Conservation (phyloP, 2,113 vertebrate genomes). For the Aptenodytes patagonicus region DNA sequence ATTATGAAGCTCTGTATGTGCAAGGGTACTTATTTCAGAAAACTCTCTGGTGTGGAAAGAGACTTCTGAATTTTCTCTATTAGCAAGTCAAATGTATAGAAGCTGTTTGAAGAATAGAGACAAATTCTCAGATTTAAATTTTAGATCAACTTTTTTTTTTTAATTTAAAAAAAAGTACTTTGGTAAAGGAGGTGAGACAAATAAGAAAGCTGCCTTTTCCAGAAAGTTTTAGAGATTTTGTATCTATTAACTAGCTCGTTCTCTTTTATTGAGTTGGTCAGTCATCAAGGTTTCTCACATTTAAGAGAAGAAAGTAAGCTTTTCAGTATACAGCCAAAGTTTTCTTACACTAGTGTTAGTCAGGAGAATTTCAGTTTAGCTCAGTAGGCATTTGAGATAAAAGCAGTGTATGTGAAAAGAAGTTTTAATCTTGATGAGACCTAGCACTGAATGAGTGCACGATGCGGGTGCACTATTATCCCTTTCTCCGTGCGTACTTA, state of each 20-base stretch:
- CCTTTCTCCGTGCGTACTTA: background rate
- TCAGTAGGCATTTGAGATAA: background rate
- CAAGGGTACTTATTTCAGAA: slow-evolving; percentile 20
- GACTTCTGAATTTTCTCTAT: background rate
- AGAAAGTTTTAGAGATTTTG: background rate
- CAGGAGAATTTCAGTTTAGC: background rate
- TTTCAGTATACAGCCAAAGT: background rate
- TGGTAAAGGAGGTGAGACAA: background rate
- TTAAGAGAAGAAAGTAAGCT: background rate
- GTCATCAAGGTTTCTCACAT: background rate
- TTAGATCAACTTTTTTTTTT: background rate
- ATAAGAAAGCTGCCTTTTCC: background rate
- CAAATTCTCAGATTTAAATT: background rate
- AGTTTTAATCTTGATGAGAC: background rate
- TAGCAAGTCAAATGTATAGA: background rate
- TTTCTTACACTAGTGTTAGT: background rate
- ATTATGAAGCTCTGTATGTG: background rate
- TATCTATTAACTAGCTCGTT: background rate
- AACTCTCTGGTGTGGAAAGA: background rate
- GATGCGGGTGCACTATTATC: background rate
- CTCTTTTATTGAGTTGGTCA: background rate
- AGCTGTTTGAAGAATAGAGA: background rate
- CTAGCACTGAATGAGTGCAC: background rate
- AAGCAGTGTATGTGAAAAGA: background rate
- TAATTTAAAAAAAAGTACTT: background rate